A percentile compares a stretch with the other conserved stretches of the same genome.
These are phyloP conservation scores for Lagenorhynchus albirostris DNA, from an alignment of 2,113 vertebrate species.

Conservation along the genomic window DNA sequence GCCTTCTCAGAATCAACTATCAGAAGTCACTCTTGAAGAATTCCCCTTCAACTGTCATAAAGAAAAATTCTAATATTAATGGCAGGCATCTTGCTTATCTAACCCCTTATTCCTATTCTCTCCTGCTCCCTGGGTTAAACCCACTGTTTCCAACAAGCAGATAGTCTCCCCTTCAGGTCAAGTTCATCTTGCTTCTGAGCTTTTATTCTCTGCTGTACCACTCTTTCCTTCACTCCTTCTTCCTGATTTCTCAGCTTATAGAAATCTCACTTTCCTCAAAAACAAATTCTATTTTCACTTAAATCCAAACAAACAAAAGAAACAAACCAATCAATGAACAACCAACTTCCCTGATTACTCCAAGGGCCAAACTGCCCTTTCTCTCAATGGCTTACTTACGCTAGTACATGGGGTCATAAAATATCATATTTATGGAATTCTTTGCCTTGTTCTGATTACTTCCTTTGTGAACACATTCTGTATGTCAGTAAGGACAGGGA, in stretches of 20 bases:
- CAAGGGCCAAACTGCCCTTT: not conserved
- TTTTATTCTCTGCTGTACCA: not conserved
- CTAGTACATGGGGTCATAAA: not conserved
- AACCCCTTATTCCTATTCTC: not conserved
- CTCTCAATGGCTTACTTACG: not conserved
- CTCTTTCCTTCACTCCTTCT: not conserved
- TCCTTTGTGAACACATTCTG: not conserved
- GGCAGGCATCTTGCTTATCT: not conserved
- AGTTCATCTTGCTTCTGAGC: not conserved
- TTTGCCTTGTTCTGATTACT: not conserved
- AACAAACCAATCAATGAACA: not conserved
- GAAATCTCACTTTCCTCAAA: not conserved
- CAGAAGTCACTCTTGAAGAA: not conserved
- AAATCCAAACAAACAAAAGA: not conserved
- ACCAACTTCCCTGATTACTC: not conserved
- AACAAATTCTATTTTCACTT: not conserved
- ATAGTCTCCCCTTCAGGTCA: not conserved
- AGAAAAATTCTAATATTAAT: not conserved
- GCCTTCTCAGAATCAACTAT: not conserved
- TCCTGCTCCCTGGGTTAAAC: not conserved
- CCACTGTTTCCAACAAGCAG: not conserved
- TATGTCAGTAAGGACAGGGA: not conserved
- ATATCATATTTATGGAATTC: not conserved
- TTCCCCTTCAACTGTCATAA: not conserved
- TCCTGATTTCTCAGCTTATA: not conserved